A percentile compares a stretch with the other conserved stretches of the same genome.
Evolutionary conservation across 2,797 vertebrate species (phyloP).

Genomic region (Enteromius paludinosus): DNA sequence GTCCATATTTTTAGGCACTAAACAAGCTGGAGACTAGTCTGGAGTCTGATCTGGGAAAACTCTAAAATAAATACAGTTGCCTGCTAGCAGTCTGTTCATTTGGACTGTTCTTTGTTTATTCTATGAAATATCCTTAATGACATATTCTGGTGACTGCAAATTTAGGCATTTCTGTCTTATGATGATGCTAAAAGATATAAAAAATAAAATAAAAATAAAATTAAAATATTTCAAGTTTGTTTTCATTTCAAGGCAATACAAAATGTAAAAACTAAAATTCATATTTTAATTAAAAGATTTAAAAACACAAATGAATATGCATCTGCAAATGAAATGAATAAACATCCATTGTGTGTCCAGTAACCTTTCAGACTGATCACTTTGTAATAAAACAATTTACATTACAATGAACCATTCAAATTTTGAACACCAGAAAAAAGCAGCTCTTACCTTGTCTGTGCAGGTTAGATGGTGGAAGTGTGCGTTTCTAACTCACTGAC

Average conservation of each 20-base stretch:
- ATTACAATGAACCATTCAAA: neutral
- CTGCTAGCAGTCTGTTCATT: neutral
- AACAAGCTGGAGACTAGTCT: neutral
- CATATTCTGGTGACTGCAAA: neutral
- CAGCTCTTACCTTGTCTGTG: constrained; percentile 50
- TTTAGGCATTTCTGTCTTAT: neutral
- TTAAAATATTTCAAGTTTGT: neutral
- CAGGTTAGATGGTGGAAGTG: constrained; percentile 44
- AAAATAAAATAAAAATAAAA: neutral
- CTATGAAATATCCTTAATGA: neutral
- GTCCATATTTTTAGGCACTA: neutral
- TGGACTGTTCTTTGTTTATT: neutral
- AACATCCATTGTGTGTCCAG: neutral
- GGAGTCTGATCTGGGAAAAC: constrained; percentile 6
- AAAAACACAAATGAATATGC: neutral
- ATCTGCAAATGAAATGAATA: neutral
- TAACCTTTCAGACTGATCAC: neutral
- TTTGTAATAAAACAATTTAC: neutral
- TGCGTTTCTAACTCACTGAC: constrained; percentile 54
- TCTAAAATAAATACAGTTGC: neutral
- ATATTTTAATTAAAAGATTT: neutral
- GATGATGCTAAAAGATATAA: neutral
- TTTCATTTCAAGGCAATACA: neutral
- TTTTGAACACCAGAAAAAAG: neutral
- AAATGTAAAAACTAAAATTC: neutral